Evolutionary conservation across 2,888 invertebrate species (phyloP).

Genomic region (Drosophila mettleri): DNA sequence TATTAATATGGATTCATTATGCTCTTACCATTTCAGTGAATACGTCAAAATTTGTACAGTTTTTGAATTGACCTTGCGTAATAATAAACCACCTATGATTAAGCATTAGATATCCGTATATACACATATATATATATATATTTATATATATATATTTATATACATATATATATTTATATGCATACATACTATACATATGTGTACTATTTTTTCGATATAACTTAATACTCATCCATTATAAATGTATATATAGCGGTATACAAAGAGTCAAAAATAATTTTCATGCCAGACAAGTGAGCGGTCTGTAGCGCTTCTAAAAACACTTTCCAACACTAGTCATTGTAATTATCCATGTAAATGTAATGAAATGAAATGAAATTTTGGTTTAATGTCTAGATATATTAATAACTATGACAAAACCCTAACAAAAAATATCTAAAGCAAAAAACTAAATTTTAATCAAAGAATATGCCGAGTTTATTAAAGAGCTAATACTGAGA

Average conservation of each 20-base stretch:
- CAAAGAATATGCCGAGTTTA: slow-evolving; percentile 33
- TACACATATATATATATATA: slow-evolving; percentile 9
- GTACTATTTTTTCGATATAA: slow-evolving; percentile 41
- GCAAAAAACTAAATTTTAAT: neutral
- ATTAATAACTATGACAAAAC: neutral
- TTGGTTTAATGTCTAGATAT: neutral
- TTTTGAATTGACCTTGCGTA: slow-evolving; percentile 64
- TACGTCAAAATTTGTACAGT: slow-evolving; percentile 65
- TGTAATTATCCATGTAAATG: slow-evolving; percentile 1
- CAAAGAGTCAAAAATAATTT: slow-evolving; percentile 17
- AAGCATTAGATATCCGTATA: slow-evolving; percentile 42
- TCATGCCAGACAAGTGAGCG: slow-evolving; percentile 15
- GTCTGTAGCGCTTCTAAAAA: neutral
- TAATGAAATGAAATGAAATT: neutral
- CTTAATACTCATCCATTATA: slow-evolving; percentile 41
- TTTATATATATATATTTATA: slow-evolving; percentile 10
- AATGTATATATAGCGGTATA: slow-evolving; percentile 10
- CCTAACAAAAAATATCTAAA: neutral
- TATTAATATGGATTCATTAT: slow-evolving; percentile 56
- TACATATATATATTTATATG: slow-evolving; percentile 5
- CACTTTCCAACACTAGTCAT: slow-evolving; percentile 20
- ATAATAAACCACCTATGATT: slow-evolving; percentile 62
- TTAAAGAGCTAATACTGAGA: slow-evolving; percentile 1
- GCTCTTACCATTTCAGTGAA: slow-evolving; percentile 78
- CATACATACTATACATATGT: slow-evolving; percentile 26